Base-by-base conservation (phyloP, 2,797 vertebrate species). In the Peromyscus aztecus region DNA sequence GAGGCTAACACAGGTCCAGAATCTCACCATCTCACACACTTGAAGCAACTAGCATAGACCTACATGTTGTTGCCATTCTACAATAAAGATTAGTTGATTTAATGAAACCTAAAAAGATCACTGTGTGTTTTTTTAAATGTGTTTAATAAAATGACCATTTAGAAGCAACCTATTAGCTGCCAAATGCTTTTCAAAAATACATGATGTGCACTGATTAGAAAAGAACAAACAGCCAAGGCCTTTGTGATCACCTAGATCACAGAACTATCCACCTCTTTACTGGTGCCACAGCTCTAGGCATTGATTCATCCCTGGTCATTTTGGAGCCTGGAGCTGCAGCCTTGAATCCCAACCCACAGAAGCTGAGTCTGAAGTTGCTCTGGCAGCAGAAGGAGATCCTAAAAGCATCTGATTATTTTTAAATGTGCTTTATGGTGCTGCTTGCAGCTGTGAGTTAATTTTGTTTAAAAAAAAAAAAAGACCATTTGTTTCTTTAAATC, bases 361-460 rank as follows among this genome's bases (percentile, higher is more conserved):
- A 83, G 49, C 86, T 91, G 23, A 2, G 43, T 95, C 95, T 94
- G 46, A 95, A 93, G 94, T 80, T 89, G 63, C 76, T 97, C 95
- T 94, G 97, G 91, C 76, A 94, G 61, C 95, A 97, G 94, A 27
- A 93, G 89, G 94, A 97, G 94, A 83, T 91, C 97, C 95, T 81
- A 34, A 95, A 96, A 96, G 95, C 96, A 97, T 94, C 91, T 95
- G 97, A 98, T 97, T 98, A 96, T 95, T 97, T 96, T 90, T 57
- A 97, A 96, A 95, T 88, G 91, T 97, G 76, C 92, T 96, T 97
- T 96, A 95, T 94, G 95, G 95, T 94, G 84, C 77, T 91, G 89
- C 92, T 96, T 93, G 92, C 94, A 98, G 97, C 95, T 97, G 96
- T 95, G 97, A 94, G 97, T 97, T 96, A 97, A 98, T 97, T 97